Conservation (phyloP, 2,888 invertebrate species). For the Cryptophagus acutangulus region DNA sequence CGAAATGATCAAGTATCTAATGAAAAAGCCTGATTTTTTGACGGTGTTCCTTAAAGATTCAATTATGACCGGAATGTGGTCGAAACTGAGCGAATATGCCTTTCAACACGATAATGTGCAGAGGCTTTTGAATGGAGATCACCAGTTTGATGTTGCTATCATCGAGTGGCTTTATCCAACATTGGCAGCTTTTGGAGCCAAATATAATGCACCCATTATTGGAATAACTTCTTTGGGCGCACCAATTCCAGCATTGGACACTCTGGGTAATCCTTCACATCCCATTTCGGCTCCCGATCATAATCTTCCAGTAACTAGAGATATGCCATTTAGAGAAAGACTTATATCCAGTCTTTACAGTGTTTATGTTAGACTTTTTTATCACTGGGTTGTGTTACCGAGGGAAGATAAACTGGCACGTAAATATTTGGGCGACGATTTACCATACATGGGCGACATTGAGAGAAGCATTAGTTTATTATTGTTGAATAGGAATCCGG, state of each 20-base stretch:
- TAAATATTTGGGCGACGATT: conserved; percentile 22
- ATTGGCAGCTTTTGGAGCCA: conserved; percentile 30
- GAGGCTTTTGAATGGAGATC: conserved; percentile 22
- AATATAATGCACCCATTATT: conserved; percentile 37
- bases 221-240: conserved; percentile 32
- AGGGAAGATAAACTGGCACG: conserved; percentile 18
- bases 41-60: conserved; percentile 23
- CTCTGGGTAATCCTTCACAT: conserved; percentile 24
- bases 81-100: conserved; percentile 14
- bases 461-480: conserved; percentile 26
- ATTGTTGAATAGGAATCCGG: conserved; percentile 27
- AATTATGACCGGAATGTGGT: conserved; percentile 16
- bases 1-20: conserved; percentile 6
- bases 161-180: conserved; percentile 33
- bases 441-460: conserved; percentile 24
- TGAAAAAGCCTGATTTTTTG: conserved; percentile 21
- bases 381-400: conserved; percentile 18
- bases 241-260: conserved; percentile 19
- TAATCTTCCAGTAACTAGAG: conserved; percentile 20
- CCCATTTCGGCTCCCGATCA: conserved; percentile 25
- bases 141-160: conserved; percentile 36
- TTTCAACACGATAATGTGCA: conserved; percentile 20
- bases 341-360: conserved; percentile 17
- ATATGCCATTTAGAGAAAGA: conserved; percentile 20
- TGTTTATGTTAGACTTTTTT: conserved; percentile 18